Percentiles rank a stretch among this genome's conserved stretches.
phyloP scores from a whole-genome alignment of 2,797 vertebrate genomes.

The Oophaga sylvatica region DNA sequence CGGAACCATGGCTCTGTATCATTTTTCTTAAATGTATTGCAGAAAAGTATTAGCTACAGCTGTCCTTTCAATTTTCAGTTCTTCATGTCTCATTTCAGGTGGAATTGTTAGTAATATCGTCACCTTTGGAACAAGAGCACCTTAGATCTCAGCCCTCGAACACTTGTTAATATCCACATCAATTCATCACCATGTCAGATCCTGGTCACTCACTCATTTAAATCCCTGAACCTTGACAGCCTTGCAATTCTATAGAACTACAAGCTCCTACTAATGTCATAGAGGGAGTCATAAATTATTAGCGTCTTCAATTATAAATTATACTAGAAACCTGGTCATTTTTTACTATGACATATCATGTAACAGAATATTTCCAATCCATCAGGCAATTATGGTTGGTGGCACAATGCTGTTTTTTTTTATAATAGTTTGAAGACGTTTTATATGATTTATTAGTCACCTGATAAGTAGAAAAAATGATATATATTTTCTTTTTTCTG shows the following conservation, averaged over 20 bases:
- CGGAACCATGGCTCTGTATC: background rate
- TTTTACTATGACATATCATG: constrained; percentile 53
- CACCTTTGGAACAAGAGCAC: constrained; percentile 39
- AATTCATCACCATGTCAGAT: constrained; percentile 56
- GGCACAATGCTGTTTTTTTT: constrained; percentile 35
- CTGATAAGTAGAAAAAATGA: background rate
- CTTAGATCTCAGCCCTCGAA: constrained; percentile 46
- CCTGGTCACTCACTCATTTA: constrained; percentile 58
- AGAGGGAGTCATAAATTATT: constrained; percentile 52
- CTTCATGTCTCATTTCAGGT: constrained; percentile 44
- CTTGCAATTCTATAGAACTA: constrained; percentile 55
- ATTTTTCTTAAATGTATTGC: constrained; percentile 17
- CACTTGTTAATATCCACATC: constrained; percentile 51
- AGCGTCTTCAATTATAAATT: constrained; percentile 56
- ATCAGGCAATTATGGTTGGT: constrained; percentile 51
- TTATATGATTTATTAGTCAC: constrained; percentile 50
- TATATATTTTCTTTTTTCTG: constrained; percentile 28
- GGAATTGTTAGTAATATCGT: constrained; percentile 47
- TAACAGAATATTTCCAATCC: constrained; percentile 51
- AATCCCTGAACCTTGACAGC: constrained; percentile 54
- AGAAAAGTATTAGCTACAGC: constrained; percentile 8
- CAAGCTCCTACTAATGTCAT: constrained; percentile 57
- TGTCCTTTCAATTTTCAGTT: constrained; percentile 37
- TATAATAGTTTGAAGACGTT: constrained; percentile 38
- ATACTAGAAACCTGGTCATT: constrained; percentile 49